Evolutionary conservation across 2,113 vertebrate species (phyloP).

Genomic region (Cololabis saira): DNA sequence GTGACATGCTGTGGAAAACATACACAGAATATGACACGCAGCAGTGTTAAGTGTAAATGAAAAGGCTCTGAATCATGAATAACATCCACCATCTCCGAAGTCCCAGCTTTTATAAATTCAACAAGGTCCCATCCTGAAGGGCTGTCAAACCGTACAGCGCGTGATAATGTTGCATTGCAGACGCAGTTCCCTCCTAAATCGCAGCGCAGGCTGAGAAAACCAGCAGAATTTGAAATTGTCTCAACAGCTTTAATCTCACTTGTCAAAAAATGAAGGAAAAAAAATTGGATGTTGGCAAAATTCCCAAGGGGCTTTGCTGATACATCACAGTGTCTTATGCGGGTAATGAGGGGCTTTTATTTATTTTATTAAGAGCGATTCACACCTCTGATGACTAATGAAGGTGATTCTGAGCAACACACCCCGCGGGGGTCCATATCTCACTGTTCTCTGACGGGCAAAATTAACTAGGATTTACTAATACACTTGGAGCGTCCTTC

Average conservation of each 20-base stretch:
- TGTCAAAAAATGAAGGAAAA: neutral
- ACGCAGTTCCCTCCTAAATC: constrained; percentile 28
- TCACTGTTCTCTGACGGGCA: constrained; percentile 78
- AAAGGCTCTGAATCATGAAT: constrained; percentile 64
- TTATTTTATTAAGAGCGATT: constrained; percentile 38
- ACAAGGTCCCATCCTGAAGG: constrained; percentile 37
- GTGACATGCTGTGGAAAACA: constrained; percentile 70
- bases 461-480: constrained; percentile 81
- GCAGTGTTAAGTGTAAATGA: constrained; percentile 53
- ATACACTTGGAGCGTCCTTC: constrained; percentile 59
- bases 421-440: constrained; percentile 67
- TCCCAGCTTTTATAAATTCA: constrained; percentile 59
- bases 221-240: constrained; percentile 39
- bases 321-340: constrained; percentile 23
- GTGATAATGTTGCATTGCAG: constrained; percentile 16
- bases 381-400: constrained; percentile 73
- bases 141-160: constrained; percentile 27
- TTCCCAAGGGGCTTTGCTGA: constrained; percentile 10
- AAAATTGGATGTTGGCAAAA: constrained; percentile 26
- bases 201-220: constrained; percentile 18
- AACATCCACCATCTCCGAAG: constrained; percentile 53
- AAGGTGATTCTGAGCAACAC: constrained; percentile 69
- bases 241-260: constrained; percentile 43
- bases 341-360: neutral
- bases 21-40: constrained; percentile 53